Base-by-base conservation (phyloP, 1,140 invertebrate species). In the Lepidostoma basale region DNA sequence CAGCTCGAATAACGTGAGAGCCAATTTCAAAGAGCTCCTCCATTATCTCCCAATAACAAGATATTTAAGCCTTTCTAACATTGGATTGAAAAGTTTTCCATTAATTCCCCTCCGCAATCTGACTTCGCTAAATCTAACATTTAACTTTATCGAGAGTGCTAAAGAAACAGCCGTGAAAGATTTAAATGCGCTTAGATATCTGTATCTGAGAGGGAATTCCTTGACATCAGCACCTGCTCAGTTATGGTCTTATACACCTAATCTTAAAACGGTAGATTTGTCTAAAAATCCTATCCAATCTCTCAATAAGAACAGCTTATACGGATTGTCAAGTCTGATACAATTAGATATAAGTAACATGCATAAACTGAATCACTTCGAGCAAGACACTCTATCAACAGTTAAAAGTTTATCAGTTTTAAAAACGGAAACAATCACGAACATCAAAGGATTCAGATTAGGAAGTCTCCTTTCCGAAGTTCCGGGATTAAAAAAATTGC, bases 11-110 rank as follows among this genome's bases (percentile, higher is more conserved):
- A 83, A 86, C 14, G 81, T 86, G 67, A 87, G 92, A 70, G 91
- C 92, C 30, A 95, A 95, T 79, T 93, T 94, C 74, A 94, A 94
- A 74, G 93, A 95, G 77, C 83, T 95, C n/a, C 93, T 95, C 74
- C 90, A 95, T 75, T 93, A 94, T 77, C 85, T 93, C n/a, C 92
- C 92, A 33, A 89, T 90, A 72, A 81, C 95, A 22, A 87, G 91
- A 75, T 85, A 88, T 75, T 83, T 96, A 54, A 89, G 88, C 76
- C 79, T 95, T 69, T 87, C 88, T 42, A 87, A 87, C 76, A 89
- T 91, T 76, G 90, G 90, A 30, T 85, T 95, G 62, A 89, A 84
- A 73, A 86, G 85, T 25, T 84, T 92, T 65, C 93, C 93, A 33
- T 79, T 86, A 73, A 81, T 93, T 62, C 89, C 90, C 45, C 79